Base-by-base conservation (phyloP, 2,888 invertebrate genomes). In the Perizoma affinitatum region DNA sequence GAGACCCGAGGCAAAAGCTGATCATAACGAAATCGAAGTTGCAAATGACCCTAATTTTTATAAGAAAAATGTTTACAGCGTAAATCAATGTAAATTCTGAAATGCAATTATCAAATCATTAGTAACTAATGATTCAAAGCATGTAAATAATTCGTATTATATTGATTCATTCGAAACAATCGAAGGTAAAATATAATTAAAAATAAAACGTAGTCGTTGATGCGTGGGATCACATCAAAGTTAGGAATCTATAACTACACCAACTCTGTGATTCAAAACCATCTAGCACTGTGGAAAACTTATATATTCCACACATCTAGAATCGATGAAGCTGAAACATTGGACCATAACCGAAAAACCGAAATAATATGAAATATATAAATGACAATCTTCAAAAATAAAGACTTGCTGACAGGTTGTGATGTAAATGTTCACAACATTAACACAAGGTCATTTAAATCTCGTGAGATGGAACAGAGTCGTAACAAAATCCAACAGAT, bases 211-310 rank as follows among this genome's bases (percentile, higher is more conserved):
- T 75, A 68, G 76, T 75, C 70, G 75, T 63, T 33, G 40, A 44
- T 43, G 76, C 78, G 80, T 79, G 78, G 79, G 78, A 59, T 64
- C 58, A 61, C 70, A 75, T 79, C 76, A 76, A 78, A 78, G 66
- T 70, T 65, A 67, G 34, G 51, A 67, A 55, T 55, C 38, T 38
- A 60, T 55, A 59, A 59, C 53, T 53, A 63, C 68, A 58, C 71
- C 71, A 66, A 71, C 71, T 63, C 55, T 47, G 43, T 47, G 54
- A 61, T 69, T 58, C 53, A 63, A 60, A 65, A 69, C 61, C 58
- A 65, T 64, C 65, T 49, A 66, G 66, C 59, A 58, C 48, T 59
- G 45, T 42, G 55, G 64, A 66, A 60, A 49, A 68, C 58, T 60
- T 56, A 60, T 55, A 61, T 56, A 58, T 40, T 43, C 45, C 43